Conservation (phyloP, 2,113 vertebrate species). For the Carassius gibelio region DNA sequence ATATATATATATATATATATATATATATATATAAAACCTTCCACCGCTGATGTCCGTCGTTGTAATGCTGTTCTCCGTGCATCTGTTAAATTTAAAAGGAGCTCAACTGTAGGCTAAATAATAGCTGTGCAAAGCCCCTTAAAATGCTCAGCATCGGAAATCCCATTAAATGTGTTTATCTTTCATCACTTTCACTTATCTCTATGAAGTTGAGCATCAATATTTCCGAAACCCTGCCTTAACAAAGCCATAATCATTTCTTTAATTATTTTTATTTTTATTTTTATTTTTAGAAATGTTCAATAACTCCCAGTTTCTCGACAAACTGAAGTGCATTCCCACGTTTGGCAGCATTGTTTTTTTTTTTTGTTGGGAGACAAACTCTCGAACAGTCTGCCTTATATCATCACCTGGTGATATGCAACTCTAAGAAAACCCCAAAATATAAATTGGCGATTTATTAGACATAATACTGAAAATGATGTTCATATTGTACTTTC, state of each 20-base stretch:
- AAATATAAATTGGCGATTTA: neutral
- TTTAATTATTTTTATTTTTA: neutral
- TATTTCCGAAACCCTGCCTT: neutral
- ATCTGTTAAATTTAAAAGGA: conserved; percentile 5
- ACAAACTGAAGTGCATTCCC: neutral
- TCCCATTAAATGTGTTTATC: conserved; percentile 19
- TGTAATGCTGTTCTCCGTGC: neutral
- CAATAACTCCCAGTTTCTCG: neutral
- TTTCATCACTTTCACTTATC: neutral
- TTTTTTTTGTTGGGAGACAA: neutral
- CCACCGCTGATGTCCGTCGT: neutral
- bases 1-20: neutral
- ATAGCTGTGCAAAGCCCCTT: conserved; percentile 5
- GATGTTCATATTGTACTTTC: neutral
- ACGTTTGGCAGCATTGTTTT: neutral
- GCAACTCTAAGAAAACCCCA: neutral
- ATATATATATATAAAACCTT: neutral
- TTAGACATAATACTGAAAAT: neutral
- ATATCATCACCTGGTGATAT: neutral
- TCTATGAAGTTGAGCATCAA: neutral
- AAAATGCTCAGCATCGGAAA: conserved; percentile 17
- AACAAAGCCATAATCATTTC: conserved; percentile 1
- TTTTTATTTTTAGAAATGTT: neutral
- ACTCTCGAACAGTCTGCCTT: neutral
- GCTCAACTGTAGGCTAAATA: neutral